These are phyloP conservation scores for Brenthis daphne DNA, from an alignment of 2,888 invertebrate genomes.

Conservation along the genomic window DNA sequence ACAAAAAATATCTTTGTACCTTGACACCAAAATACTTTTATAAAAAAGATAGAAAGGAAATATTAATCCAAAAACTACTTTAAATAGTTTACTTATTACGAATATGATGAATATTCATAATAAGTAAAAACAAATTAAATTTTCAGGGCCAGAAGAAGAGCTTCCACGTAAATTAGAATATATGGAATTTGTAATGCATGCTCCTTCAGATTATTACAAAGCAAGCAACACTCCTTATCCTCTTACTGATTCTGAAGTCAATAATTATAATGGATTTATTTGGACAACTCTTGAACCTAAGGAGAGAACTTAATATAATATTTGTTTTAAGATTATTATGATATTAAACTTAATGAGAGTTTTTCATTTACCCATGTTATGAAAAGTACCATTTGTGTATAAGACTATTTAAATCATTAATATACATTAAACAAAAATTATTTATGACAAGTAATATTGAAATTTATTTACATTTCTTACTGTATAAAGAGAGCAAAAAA, in stretches of 20 bases:
- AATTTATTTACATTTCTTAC: no score
- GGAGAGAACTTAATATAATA: constrained; percentile 53
- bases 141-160: constrained; percentile 93
- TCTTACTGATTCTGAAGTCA: constrained; percentile 69
- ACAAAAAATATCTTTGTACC: no score
- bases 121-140: not conserved
- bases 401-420: no score
- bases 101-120: not conserved
- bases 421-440: no score
- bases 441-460: no score
- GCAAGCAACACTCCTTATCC: constrained; percentile 90
- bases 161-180: constrained; percentile 91
- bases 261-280: constrained; percentile 81
- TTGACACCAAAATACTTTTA: no score
- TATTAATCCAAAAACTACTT: not conserved
- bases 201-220: constrained; percentile 95
- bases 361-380: not conserved
- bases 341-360: not conserved
- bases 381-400: no score
- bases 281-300: constrained; percentile 84
- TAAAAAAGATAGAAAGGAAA: no score
- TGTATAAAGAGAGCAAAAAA: no score
- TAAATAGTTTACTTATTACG: not conserved
- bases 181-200: constrained; percentile 96
- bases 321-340: constrained; percentile 23